Evolutionary conservation across 2,888 invertebrate species (phyloP), one percentile per base, ranked within the genome.

Genomic region (Mimumesa dahlbomi): DNA sequence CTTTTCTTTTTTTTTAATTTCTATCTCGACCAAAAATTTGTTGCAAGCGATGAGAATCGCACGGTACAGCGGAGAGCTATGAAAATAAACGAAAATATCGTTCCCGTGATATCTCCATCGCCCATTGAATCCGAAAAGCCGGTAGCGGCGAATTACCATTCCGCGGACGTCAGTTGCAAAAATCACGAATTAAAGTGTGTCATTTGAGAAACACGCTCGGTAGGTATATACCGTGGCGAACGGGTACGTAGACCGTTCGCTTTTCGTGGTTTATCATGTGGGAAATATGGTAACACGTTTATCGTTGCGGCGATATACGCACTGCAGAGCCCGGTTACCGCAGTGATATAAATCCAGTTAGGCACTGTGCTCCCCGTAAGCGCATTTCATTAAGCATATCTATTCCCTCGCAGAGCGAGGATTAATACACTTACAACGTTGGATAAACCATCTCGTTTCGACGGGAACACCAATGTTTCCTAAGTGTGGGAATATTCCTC

Each of bases 321-420:
- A 70, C 49, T 43, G 68, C 52, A 36, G 50, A 40, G 29, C 42
- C 31, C 11, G 52, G 53, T 75, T 65, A 54, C 67, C 59, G 63
- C 67, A 74, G 48, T 63, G 63, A 54, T 68, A 63, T 72, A 72
- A 77, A 77, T 77, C 69, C 69, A 72, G 50, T 78, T 78, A 78
- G 79, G 67, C 57, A 62, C 53, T 36, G 50, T 54, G 52, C 52
- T 18, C 42, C 18, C 48, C 49, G 57, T 65, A 73, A 69, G 72
- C 68, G 66, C 63, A 68, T 81, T 82, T 79, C 79, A 81, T 79
- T 76, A 75, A 76, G 61, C 77, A 75, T 74, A 79, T 79, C 77
- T 68, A 67, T 79, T 76, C 70, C 78, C 70, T 64, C 59, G 49
- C 54, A 29, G 6, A 40, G 64, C 38, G 34, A 48, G 69, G 58